These are phyloP conservation scores for Callyntrura sp. DNA, from an alignment of 2,888 invertebrate genomes.

Conservation along the genomic window DNA sequence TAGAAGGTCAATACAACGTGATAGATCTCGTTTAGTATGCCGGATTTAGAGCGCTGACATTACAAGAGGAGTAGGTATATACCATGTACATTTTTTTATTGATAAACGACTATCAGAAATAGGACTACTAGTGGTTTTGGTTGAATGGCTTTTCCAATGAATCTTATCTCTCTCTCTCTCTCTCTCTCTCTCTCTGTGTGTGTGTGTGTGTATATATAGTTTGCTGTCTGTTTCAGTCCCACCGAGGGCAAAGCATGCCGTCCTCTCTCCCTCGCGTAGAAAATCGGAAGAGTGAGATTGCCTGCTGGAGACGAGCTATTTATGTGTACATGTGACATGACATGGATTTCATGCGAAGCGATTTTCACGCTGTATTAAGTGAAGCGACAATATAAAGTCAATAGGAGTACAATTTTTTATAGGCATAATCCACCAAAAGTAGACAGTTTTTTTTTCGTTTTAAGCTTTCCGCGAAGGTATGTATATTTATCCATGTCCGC, in stretches of 20 bases:
- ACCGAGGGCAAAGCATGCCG: background rate
- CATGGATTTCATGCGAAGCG: too few relatives aligned
- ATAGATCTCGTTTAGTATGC: conserved; percentile 12
- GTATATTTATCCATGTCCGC: too few relatives aligned
- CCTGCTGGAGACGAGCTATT: background rate
- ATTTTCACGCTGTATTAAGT: too few relatives aligned
- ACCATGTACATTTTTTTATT: background rate
- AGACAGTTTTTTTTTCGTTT: too few relatives aligned
- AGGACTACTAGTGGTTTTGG: background rate
- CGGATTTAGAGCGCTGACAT: background rate
- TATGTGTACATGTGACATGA: background rate
- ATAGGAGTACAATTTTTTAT: too few relatives aligned
- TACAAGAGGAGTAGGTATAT: background rate
- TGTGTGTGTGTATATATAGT: too few relatives aligned
- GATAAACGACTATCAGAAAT: too few relatives aligned
- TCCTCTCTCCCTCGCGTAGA: background rate
- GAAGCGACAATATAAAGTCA: too few relatives aligned
- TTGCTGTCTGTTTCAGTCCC: background rate
- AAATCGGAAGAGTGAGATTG: conserved; percentile 25
- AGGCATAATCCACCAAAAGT: too few relatives aligned
- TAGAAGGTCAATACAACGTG: conserved; percentile 38
- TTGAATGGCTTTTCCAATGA: conserved; percentile 54
- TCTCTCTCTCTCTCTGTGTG: too few relatives aligned
- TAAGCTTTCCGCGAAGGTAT: too few relatives aligned
- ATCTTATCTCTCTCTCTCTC: too few relatives aligned